A percentile compares a stretch with the other conserved stretches of the same genome.
These are phyloP conservation scores for Chironomus tentans DNA, from an alignment of 2,888 invertebrate species.

Conservation along the genomic window DNA sequence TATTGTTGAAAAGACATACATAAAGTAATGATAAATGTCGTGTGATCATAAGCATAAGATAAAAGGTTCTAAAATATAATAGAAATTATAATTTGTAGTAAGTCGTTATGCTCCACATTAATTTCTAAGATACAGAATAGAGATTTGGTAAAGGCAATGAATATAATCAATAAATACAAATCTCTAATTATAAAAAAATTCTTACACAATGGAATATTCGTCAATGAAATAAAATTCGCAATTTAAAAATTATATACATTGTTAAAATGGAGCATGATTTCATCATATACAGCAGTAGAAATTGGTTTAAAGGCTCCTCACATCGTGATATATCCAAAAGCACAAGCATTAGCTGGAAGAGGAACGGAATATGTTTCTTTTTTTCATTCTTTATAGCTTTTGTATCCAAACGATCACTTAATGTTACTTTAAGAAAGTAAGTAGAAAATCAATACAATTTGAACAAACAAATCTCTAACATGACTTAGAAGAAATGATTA, in stretches of 20 bases:
- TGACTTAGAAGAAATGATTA: conserved; percentile 13
- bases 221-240: background rate
- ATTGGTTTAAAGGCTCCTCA: too few relatives aligned
- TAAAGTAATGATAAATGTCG: background rate
- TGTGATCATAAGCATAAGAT: background rate
- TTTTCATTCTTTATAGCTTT: too few relatives aligned
- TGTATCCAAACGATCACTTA: too few relatives aligned
- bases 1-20: background rate
- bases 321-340: too few relatives aligned
- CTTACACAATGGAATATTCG: background rate
- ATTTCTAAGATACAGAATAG: background rate
- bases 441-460: conserved; percentile 7
- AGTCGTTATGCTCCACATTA: background rate
- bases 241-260: background rate
- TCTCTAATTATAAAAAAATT: background rate
- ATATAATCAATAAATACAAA: background rate
- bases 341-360: too few relatives aligned
- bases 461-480: conserved; percentile 20
- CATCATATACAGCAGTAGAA: too few relatives aligned
- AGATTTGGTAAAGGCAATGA: background rate
- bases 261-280: too few relatives aligned
- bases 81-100: background rate
- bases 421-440: background rate
- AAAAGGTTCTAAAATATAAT: background rate
- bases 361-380: too few relatives aligned